Evolutionary conservation across 2,888 invertebrate species (phyloP), one percentile per base, ranked within the genome.

Genomic region (Tiliacea citrago): DNA sequence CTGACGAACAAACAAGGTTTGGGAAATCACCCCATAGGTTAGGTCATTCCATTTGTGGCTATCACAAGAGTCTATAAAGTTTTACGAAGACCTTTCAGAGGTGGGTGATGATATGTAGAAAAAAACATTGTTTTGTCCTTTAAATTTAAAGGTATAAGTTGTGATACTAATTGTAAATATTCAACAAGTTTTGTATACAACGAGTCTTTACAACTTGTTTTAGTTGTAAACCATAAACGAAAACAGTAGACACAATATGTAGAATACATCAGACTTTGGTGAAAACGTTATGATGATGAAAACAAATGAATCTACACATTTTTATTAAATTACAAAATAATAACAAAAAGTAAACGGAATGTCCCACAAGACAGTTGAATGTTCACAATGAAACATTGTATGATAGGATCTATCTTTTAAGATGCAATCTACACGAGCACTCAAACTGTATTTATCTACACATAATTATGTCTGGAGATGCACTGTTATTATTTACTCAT

Each of bases 351-450:
- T 29, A 53, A 60, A 13, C 29, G n/a, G 12, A 24, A 53, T 51
- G 51, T 58, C 12, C 18, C 45, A 9, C 13, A 57, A 42, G 8
- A 29, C 55, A 13, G 6, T 53, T 60, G 24, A 49, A 42, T 57
- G 29, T 35, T 66, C 45, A 66, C 62, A 67, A 75, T 67, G 42
- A 49, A 47, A 75, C 77, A 39, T 57, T 65, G 55, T 24, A 3
- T 9, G 63, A 57, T 68, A 47, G 2, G 18, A 77, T 68, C 65
- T 68, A 53, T 12, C 13, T 51, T 42, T 16, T n/a, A 13, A 72
- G 77, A 81, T 69, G 39, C 45, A 60, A 80, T 77, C 65, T 81
- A 21, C 5, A 39, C 13, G 7, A 61, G 77, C 77, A 80, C 58
- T 72, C 65, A 72, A 68, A 51, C 39, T 47, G 47, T 61, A 55